Evolutionary conservation across 2,888 invertebrate genomes (phyloP), one percentile per base, ranked within the genome.

Genomic region (Chaetogeoica ovagalla): DNA sequence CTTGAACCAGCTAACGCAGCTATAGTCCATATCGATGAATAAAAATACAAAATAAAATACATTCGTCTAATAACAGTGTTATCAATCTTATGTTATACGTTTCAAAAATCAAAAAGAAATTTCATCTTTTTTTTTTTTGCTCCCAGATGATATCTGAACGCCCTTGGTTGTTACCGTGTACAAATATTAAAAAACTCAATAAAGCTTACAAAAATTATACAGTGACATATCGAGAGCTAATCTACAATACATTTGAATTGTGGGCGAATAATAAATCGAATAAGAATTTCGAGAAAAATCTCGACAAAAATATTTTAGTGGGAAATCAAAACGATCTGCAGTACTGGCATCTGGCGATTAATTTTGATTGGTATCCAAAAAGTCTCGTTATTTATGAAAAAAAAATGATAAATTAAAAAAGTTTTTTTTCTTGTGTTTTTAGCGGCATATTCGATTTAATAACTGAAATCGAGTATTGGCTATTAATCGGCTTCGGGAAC

Each of bases 61-160:
- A 30, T 4, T 30, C 43, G 43, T 43, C 2, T 11, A 11, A 43
- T 11, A 11, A 1, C 1, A 7, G 6, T 11, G 6, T 11, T 48
- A 13, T 48, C 11, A 11, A 11, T 48, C 11, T 48, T 11, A 3
- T 13, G 11, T 7, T 7, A 55, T 3, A 6, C 17, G 30, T 68
- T 17, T 48, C 1, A 23, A 39, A 3, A 66, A 1, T 43, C 43
- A 7, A 11, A 43, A 7, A 7, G 43, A 30, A 43, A 43, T 43
- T 43, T 43, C 43, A 11, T 43, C 2, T 48, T 15, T 48, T 48
- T 13, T 3, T 48, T 11, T 13, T 48, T 13, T 48, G 2, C 15
- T 15, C 52, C 9, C n/a, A 77, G 76, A 59, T 69, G 76, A 62
- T 77, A 48, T 69, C 60, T 13, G 77, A 79, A 63, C 77, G 70